These are phyloP conservation scores for Aleiodes sp. DNA, from an alignment of 1,140 invertebrate genomes.

Conservation along the genomic window DNA sequence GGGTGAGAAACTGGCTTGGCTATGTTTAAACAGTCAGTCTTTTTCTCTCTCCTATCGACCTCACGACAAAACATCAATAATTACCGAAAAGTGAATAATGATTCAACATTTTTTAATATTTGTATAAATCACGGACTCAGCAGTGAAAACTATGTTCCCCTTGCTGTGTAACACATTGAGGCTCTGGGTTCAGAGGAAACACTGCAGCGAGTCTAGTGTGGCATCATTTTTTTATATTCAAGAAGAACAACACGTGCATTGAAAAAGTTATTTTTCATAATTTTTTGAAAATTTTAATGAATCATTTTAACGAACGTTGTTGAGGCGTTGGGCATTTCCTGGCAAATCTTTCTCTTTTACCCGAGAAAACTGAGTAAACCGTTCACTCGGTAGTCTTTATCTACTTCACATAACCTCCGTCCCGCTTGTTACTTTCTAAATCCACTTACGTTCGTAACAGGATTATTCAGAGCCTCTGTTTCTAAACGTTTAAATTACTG, in stretches of 20 bases:
- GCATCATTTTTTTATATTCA: neutral
- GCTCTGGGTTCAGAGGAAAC: constrained; percentile 64
- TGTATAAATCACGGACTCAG: constrained; percentile 55
- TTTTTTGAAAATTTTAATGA: too few species aligned
- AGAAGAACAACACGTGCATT: neutral
- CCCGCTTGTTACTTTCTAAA: constrained; percentile 65
- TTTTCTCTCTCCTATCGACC: constrained; percentile 68
- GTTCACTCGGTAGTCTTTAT: constrained; percentile 49
- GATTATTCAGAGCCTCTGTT: constrained; percentile 27
- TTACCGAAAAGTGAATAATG: too few species aligned
- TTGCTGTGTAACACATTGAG: constrained; percentile 51
- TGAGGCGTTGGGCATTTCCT: too few species aligned
- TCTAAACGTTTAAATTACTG: constrained; percentile 24
- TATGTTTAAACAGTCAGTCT: constrained; percentile 64
- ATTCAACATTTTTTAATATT: too few species aligned
- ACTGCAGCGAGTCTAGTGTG: constrained; percentile 59
- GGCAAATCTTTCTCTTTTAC: too few species aligned
- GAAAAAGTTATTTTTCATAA: neutral
- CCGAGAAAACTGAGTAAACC: too few species aligned
- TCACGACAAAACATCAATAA: constrained; percentile 49
- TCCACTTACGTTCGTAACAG: constrained; percentile 64
- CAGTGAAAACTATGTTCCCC: constrained; percentile 64
- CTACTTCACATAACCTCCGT: neutral
- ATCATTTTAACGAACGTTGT: too few species aligned
- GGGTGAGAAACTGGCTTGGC: constrained; percentile 68